Base-by-base conservation (phyloP, 2,113 vertebrate species). In the Chaenocephalus aceratus region DNA sequence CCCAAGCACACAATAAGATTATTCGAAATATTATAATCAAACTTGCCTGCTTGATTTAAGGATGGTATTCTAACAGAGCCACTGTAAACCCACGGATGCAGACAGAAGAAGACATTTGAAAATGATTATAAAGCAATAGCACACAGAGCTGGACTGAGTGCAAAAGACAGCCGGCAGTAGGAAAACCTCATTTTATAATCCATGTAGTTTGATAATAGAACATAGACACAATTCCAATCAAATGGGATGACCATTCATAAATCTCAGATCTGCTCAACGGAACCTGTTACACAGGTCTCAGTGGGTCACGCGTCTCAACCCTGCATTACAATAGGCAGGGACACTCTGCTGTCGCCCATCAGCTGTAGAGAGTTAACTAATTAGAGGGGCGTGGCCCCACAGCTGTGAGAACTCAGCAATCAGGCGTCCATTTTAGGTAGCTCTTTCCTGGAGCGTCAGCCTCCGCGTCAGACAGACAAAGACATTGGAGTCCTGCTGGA, bases 21-120 rank as follows among this genome's bases (percentile, higher is more conserved):
- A 79, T 41, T 41, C 36, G 36, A 80, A 53, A 5, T 5, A 30
- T 12, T 5, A 30, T 12, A 18, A n/a, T 70, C 49, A 41, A 63
- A 75, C 34, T 65, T n/a, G 6, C 64, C 30, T 30, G 26, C 26
- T 41, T 59, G 15, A 57, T 77, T 11, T 51, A 59, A 76, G n/a
- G 10, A n/a, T 12, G 2, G 30, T 45, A 15, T 59, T 83, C 41
- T 58, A 58, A 66, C 68, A 7, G 3, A 77, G 36, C 46, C 46
- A n/a, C 6, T 56, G 15, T 60, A 23, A 57, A 76, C 41, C 41
- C 6, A 36, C 57, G 67, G 30, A 77, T 30, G 49, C 6, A 51
- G 44, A 51, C 7, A 13, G 4, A 51, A 2, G 2, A 36, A 21
- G 48, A 30, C 76, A 44, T 10, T 30, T 16, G 26, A 58, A n/a